Base-by-base conservation (phyloP, 2,888 invertebrate genomes). In the Crocallis elinguaria region DNA sequence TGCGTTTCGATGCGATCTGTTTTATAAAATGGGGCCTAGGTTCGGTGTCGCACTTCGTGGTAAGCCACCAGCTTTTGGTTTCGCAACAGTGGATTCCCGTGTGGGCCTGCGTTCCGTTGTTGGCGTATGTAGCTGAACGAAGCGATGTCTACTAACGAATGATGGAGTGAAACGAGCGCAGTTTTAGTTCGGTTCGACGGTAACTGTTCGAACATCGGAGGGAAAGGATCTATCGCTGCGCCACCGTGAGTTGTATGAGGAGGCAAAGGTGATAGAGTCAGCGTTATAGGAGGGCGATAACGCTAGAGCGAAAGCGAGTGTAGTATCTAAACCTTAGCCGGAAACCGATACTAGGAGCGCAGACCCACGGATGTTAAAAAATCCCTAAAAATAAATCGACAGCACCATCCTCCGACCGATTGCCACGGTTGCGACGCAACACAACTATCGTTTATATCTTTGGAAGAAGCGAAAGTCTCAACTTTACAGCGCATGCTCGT, bases 391-490 rank as follows among this genome's bases (percentile, higher is more conserved):
- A 70, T 49, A 27, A 50, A 75, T 71, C 80, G 80, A 85, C 70
- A 78, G 82, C 87, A 90, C 90, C 91, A 91, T 91, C 91, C 91
- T 91, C 91, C 83, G 90, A 84, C 89, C 89, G 90, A 86, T 77
- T 82, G 86, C 79, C 86, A 65, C 74, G 77, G 76, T 69, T 75
- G 73, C 73, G 62, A 73, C 77, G 77, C 70, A 71, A 46, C 64
- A 64, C 65, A 63, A 67, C 53, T 59, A 64, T 62, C 66, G 68
- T 66, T 69, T 67, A 67, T 72, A 77, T 71, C 62, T 79, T 84
- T 81, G 75, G 82, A 87, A 86, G 78, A 88, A 88, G 89, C 89
- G 83, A 80, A 79, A 86, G 82, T 86, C 79, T 86, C 86, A 88
- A 88, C 83, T 83, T 86, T 86, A 90, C 86, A 88, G 89, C 89